phyloP scores from a whole-genome alignment of 2,797 vertebrate species.

The Garrulus glandarius region DNA sequence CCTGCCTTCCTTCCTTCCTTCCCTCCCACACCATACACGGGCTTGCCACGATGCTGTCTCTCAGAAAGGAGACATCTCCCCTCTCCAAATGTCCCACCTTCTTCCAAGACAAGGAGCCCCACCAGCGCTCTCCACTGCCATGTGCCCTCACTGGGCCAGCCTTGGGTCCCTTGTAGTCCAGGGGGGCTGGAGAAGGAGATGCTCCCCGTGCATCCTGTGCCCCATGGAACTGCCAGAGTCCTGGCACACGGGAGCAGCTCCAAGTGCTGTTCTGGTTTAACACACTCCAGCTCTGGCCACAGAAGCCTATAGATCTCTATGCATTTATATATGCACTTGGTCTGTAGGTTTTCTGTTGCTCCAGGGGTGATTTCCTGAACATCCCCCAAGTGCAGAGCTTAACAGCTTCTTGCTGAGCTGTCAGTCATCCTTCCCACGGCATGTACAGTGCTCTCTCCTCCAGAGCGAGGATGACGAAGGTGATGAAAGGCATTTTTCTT shows the following conservation, averaged over 20 bases:
- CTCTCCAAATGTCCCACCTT: background rate
- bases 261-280: background rate
- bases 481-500: slow-evolving; percentile 28
- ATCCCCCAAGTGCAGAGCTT: background rate
- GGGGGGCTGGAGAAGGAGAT: background rate
- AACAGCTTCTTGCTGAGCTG: background rate
- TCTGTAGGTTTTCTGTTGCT: background rate
- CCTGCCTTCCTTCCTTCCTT: background rate
- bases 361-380: background rate
- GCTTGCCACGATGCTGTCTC: background rate
- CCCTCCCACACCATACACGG: background rate
- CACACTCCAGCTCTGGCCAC: background rate
- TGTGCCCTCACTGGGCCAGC: fast-evolving
- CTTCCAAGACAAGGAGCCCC: background rate
- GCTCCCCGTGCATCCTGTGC: background rate
- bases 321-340: background rate
- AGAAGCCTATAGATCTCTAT: background rate
- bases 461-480: background rate
- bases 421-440: background rate
- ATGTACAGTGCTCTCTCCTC: background rate
- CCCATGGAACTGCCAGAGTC: fast-evolving
- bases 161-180: background rate
- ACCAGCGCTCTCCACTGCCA: fast-evolving
- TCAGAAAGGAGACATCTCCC: background rate
- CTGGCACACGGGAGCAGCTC: fast-evolving